Base-by-base conservation (phyloP, 2,888 invertebrate genomes). In the Tachina grossa region DNA sequence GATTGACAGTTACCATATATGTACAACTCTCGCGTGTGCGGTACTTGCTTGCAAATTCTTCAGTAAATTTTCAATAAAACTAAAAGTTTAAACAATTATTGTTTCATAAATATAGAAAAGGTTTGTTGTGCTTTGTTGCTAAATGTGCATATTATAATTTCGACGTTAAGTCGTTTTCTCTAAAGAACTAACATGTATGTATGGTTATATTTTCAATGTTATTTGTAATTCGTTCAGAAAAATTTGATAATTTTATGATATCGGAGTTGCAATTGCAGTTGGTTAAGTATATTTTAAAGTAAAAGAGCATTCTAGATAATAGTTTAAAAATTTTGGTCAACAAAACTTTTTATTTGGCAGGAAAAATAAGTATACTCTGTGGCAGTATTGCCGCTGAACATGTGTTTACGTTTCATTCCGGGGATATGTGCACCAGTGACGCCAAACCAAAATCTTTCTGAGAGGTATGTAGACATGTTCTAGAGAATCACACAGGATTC, bases 21-120 rank as follows among this genome's bases (percentile, higher is more conserved):
- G 69, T 61, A 80, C 51, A 63, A 59, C 61, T 84, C 74, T 80
- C 59, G 80, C 80, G 71, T 75, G 84, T 84, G 77, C 75, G 43
- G 57, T 68, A 41, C 63, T 79, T 57, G 16, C 9, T 47, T n/a
- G 39, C 9, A 13, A 31, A 43, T 6, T 69, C 53, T 59, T 22
- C 10, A 31, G 19, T 16, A 43, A 6, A 9, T 16, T n/a, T 43
- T 53, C 43, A 16, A 31, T 59, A 51, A 49, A 51, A 69, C 51
- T n/a, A 1, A 51, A 31, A 13, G 10, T 39, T 39, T 57, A 14
- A 5, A 31, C 8, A 61, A 22, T 16, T 16, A 19, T 39, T n/a
- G 9, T 10, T 49, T 11, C 14, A 14, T 16, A 31, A 16, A n/a
- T 41, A 16, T 6, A 43, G 43, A 2, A 43, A 65, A 65, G 65